These are phyloP conservation scores for Drosophila jambulina DNA, from an alignment of 1,140 invertebrate genomes.

Conservation along the genomic window DNA sequence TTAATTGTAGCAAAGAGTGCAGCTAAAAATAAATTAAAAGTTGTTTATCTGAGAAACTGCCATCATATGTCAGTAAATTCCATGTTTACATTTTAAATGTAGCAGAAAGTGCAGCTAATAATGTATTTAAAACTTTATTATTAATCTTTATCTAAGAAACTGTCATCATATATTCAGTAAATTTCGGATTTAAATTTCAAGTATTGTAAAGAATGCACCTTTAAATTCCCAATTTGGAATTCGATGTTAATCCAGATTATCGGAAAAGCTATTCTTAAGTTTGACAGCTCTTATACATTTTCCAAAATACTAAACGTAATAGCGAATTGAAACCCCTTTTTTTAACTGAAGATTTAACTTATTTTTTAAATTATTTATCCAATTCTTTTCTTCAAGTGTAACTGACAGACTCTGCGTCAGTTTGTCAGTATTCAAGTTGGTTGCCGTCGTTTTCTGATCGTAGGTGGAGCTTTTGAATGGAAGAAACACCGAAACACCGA, in stretches of 20 bases:
- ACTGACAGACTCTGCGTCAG: constrained; percentile 22
- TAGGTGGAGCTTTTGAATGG: constrained; percentile 55
- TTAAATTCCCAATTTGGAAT: background rate
- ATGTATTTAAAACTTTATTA: too few relatives aligned
- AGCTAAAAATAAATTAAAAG: too few relatives aligned
- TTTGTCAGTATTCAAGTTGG: constrained; percentile 41
- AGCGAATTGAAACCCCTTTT: too few relatives aligned
- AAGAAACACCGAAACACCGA: constrained; percentile 49
- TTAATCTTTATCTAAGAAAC: too few relatives aligned
- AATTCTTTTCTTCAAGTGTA: constrained; percentile 6
- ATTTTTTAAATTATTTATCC: too few relatives aligned
- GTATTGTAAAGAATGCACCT: too few relatives aligned
- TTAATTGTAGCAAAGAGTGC: too few relatives aligned
- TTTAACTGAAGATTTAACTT: rapidly evolving
- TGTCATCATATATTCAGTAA: too few relatives aligned
- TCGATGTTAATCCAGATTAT: background rate
- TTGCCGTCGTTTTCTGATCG: constrained; percentile 48
- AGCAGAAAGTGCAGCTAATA: too few relatives aligned
- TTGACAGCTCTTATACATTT: too few relatives aligned
- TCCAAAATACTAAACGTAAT: too few relatives aligned
- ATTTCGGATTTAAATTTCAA: background rate
- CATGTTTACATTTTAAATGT: background rate
- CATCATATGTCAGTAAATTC: background rate
- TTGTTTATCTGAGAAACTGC: too few relatives aligned
- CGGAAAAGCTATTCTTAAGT: background rate